These are phyloP conservation scores for Palythoa grandis DNA, from an alignment of 92 coral and sea anemone genomes.

Conservation along the genomic window DNA sequence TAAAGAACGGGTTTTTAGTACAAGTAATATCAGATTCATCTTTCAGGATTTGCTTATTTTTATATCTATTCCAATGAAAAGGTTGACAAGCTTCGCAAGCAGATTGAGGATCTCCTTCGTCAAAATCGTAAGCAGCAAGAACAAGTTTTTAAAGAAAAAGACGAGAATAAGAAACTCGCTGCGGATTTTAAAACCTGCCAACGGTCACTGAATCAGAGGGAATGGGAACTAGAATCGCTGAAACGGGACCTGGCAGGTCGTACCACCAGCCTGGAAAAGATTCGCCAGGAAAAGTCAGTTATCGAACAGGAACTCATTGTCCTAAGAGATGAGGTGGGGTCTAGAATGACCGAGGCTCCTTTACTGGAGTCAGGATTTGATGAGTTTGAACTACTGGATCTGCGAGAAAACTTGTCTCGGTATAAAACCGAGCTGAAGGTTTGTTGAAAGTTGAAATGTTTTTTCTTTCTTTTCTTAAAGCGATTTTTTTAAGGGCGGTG, in stretches of 20 bases:
- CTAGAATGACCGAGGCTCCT: constrained; percentile 70
- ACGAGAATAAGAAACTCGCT: constrained; percentile 78
- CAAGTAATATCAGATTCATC: neutral
- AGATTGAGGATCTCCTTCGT: constrained; percentile 76
- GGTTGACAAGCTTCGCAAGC: constrained; percentile 58
- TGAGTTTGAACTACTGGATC: constrained; percentile 71
- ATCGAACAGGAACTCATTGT: constrained; percentile 83
- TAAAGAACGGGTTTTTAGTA: neutral
- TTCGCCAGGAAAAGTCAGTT: constrained; percentile 80
- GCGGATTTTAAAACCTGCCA: constrained; percentile 80
- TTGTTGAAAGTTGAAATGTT: neutral
- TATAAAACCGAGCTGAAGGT: constrained; percentile 62
- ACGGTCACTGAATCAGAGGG: constrained; percentile 83
- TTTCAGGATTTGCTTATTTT: neutral
- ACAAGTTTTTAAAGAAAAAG: constrained; percentile 76
- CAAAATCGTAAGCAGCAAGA: constrained; percentile 91
- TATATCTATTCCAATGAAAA: neutral
- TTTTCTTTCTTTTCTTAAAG: neutral
- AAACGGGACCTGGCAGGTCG: constrained; percentile 82
- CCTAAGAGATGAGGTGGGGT: constrained; percentile 83
- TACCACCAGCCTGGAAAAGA: constrained; percentile 66
- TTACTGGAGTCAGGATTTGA: constrained; percentile 85
- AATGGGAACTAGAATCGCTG: constrained; percentile 91
- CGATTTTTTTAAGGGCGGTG: no score
- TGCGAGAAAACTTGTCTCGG: constrained; percentile 77